Conservation (phyloP, 2,888 invertebrate species). For the Drosophila maculinotata region DNA sequence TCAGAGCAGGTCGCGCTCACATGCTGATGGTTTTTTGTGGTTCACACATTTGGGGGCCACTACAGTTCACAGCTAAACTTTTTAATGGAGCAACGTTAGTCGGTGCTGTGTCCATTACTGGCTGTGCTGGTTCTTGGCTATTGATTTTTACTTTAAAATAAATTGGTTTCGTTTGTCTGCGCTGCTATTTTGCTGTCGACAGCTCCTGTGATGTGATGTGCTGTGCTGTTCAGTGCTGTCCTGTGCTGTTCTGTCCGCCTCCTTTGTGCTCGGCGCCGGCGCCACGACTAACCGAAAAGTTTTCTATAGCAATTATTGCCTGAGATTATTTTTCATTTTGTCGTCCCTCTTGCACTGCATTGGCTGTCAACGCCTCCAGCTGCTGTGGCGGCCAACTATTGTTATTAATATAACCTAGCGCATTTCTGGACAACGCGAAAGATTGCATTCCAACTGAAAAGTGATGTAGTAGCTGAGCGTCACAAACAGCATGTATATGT, state of each 20-base stretch:
- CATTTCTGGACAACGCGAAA: constrained; percentile 40
- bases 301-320: constrained; percentile 71
- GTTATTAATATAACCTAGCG: constrained; percentile 66
- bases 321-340: constrained; percentile 75
- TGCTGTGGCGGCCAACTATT: constrained; percentile 61
- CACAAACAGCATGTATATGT: constrained; percentile 7
- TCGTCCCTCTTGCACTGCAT: constrained; percentile 24
- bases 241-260: not conserved
- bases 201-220: too few relatives aligned
- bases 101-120: constrained; percentile 19
- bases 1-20: constrained; percentile 39
- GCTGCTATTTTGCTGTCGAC: constrained; percentile 42
- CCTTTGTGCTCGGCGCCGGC: constrained; percentile 11
- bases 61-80: constrained; percentile 20
- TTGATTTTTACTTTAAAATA: constrained; percentile 79
- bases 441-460: constrained; percentile 67
- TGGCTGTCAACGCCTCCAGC: constrained; percentile 42
- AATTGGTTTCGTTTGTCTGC: constrained; percentile 79
- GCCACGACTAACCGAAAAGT: constrained; percentile 49
- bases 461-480: constrained; percentile 33
- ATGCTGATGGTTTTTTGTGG: constrained; percentile 39
- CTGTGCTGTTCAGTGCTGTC: too few relatives aligned
- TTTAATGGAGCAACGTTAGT: constrained; percentile 46
- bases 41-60: constrained; percentile 16
- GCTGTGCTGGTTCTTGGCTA: constrained; percentile 52